Evolutionary conservation across 2,888 invertebrate genomes (phyloP).

Genomic region (Dynastes maya): DNA sequence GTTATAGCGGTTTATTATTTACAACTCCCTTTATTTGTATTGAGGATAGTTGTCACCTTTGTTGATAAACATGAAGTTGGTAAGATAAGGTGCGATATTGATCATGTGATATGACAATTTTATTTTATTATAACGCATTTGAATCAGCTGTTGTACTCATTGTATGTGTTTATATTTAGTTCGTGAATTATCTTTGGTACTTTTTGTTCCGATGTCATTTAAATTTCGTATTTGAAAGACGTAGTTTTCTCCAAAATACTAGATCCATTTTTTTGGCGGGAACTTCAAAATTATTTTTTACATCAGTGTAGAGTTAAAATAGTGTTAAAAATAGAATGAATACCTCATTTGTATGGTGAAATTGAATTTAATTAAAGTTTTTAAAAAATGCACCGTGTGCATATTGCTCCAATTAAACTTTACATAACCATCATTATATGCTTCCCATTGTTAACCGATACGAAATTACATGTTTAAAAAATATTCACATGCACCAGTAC

Average conservation of each 20-base stretch:
- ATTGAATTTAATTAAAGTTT: too few relatives aligned
- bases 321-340: too few relatives aligned
- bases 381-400: too few relatives aligned
- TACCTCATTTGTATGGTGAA: too few relatives aligned
- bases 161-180: conserved; percentile 8
- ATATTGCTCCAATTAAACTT: not conserved
- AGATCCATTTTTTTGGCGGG: too few relatives aligned
- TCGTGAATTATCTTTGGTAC: not conserved
- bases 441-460: conserved; percentile 7
- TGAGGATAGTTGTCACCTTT: not conserved
- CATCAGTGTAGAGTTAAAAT: too few relatives aligned
- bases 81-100: not conserved
- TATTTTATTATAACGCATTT: not conserved
- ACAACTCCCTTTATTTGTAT: not conserved
- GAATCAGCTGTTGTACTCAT: not conserved
- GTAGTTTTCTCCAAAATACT: too few relatives aligned
- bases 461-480: not conserved
- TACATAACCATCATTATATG: conserved; percentile 1
- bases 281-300: too few relatives aligned
- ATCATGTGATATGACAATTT: not conserved
- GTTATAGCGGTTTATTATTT: conserved; percentile 10
- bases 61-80: conserved; percentile 2
- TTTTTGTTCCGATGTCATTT: not conserved
- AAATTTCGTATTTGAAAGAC: not conserved
- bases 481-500: conserved; percentile 4